A percentile compares a stretch with the other conserved stretches of the same genome.
These are phyloP conservation scores for Antigone vipio DNA, from an alignment of 2,113 vertebrate genomes.

Conservation along the genomic window DNA sequence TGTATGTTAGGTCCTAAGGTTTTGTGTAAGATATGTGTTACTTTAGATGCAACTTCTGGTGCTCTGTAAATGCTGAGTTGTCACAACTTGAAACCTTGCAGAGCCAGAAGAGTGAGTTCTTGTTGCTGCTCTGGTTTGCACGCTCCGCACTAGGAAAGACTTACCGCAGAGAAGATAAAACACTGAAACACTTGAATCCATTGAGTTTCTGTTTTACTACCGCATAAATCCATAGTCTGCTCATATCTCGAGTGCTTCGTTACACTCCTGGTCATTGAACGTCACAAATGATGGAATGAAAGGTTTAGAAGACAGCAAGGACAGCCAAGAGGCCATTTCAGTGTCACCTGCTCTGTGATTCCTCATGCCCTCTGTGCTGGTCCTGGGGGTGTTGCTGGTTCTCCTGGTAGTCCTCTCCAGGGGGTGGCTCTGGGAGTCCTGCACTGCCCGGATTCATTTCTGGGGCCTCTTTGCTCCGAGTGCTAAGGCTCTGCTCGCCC, in stretches of 20 bases:
- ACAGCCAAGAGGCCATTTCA: not conserved
- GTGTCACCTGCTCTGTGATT: not conserved
- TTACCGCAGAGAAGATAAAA: not conserved
- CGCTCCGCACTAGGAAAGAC: rapidly evolving
- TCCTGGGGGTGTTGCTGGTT: not conserved
- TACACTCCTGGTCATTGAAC: rapidly evolving
- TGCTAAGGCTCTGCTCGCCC: rapidly evolving
- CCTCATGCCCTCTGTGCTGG: rapidly evolving
- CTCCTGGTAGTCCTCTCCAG: not conserved
- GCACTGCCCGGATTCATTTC: rapidly evolving
- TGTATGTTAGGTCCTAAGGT: rapidly evolving
- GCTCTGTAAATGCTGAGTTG: not conserved
- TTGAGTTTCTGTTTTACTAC: not conserved
- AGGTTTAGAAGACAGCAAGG: not conserved
- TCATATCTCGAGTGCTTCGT: rapidly evolving
- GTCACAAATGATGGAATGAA: not conserved
- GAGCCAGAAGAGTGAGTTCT: conserved; percentile 5
- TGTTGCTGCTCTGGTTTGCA: not conserved
- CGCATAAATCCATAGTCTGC: rapidly evolving
- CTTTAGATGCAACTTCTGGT: not conserved
- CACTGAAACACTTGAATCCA: too few relatives aligned
- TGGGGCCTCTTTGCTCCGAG: not conserved
- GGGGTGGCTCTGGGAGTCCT: not conserved
- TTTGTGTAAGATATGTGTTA: not conserved
- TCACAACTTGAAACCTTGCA: not conserved